A percentile compares a stretch with the other conserved stretches of the same genome.
phyloP scores from a whole-genome alignment of 1,140 invertebrate species.

The Atta texana region DNA sequence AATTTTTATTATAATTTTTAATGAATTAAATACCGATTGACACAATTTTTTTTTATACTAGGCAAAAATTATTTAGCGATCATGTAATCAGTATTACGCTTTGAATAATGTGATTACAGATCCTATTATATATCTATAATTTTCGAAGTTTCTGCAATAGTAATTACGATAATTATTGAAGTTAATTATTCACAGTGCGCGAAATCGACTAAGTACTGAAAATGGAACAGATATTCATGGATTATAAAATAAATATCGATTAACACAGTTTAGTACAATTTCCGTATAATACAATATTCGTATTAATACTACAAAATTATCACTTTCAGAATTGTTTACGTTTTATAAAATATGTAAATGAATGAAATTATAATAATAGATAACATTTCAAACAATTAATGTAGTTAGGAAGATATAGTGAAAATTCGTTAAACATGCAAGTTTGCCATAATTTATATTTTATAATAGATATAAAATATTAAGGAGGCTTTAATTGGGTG shows the following conservation, averaged over 20 bases:
- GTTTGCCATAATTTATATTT: not conserved
- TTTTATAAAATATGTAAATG: conserved; percentile 2
- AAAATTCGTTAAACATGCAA: not conserved
- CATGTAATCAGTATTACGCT: not conserved
- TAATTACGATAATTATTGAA: conserved; percentile 37
- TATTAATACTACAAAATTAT: conserved; percentile 2
- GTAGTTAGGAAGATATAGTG: not conserved
- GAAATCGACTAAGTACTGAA: conserved; percentile 16
- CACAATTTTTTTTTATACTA: not conserved
- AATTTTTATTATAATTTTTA: not conserved
- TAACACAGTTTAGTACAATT: conserved; percentile 15
- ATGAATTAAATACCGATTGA: not conserved
- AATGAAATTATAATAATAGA: not conserved
- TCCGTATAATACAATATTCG: not conserved
- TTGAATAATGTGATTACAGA: not conserved
- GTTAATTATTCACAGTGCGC: conserved; percentile 5
- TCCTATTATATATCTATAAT: conserved; percentile 6
- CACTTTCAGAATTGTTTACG: not conserved
- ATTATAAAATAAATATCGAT: conserved; percentile 20
- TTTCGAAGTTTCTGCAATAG: conserved; percentile 13
- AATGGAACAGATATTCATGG: conserved; percentile 11
- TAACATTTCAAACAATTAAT: not conserved
- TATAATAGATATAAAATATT: not conserved
- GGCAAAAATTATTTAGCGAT: not conserved
- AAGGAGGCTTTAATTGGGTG: conserved; percentile 10